phyloP scores from a whole-genome alignment of 2,888 invertebrate species.

The Octonoba sinensis region DNA sequence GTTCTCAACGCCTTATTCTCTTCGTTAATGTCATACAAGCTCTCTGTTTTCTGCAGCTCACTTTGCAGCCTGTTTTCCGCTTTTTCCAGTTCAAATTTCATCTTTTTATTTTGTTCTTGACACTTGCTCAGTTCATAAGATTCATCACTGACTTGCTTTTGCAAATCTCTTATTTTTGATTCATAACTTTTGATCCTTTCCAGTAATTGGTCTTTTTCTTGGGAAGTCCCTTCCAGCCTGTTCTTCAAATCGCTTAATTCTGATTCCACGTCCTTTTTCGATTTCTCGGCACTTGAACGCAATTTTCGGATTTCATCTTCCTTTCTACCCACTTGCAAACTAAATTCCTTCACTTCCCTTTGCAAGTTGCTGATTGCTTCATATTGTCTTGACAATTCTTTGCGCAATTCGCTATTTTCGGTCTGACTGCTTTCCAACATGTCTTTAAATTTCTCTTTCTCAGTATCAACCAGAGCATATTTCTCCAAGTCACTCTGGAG shows the following conservation, averaged over 20 bases:
- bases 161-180: slow-evolving; percentile 32
- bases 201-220: slow-evolving; percentile 32
- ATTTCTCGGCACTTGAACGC: slow-evolving; percentile 78
- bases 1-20: slow-evolving; percentile 53
- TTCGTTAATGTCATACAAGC: slow-evolving; percentile 55
- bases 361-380: slow-evolving; percentile 48
- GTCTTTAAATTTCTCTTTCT: slow-evolving; percentile 41
- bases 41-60: slow-evolving; percentile 55
- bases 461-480: slow-evolving; percentile 22
- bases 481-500: slow-evolving; percentile 47
- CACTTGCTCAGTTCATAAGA: slow-evolving; percentile 64
- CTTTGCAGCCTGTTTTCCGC: slow-evolving; percentile 56
- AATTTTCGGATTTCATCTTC: slow-evolving; percentile 75
- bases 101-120: slow-evolving; percentile 78
- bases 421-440: slow-evolving; percentile 18
- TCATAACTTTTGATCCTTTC: slow-evolving; percentile 28
- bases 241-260: slow-evolving; percentile 78
- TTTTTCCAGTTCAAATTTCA: slow-evolving; percentile 73
- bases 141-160: slow-evolving; percentile 39
- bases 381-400: slow-evolving; percentile 30
- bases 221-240: slow-evolving; percentile 75
- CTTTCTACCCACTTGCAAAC: slow-evolving; percentile 32
- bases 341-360: slow-evolving; percentile 44
- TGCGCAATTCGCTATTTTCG: slow-evolving; percentile 40
- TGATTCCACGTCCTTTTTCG: slow-evolving; percentile 17